phyloP scores from a whole-genome alignment of 2,797 vertebrate species.

The Yasuhikotakia modesta region DNA sequence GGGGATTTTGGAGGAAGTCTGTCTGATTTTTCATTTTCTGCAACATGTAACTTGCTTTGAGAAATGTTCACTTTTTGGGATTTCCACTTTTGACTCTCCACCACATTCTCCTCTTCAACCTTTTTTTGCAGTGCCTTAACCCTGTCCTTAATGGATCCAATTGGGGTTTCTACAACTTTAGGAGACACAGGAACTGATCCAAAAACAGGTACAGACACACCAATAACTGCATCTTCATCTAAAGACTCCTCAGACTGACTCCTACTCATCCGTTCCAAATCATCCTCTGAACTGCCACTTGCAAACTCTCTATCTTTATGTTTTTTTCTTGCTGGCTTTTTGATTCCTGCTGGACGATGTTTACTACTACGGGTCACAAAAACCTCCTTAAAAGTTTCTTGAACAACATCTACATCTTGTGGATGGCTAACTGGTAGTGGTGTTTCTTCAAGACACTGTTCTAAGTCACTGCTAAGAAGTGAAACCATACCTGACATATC shows the following conservation, averaged over 20 bases:
- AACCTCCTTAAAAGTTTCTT: constrained; percentile 72
- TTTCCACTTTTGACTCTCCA: constrained; percentile 72
- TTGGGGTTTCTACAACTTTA: constrained; percentile 90
- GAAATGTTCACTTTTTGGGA: constrained; percentile 64
- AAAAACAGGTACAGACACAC: constrained; percentile 56
- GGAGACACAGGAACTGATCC: constrained; percentile 82
- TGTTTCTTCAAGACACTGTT: constrained; percentile 63
- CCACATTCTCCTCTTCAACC: constrained; percentile 85
- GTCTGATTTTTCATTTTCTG: constrained; percentile 69
- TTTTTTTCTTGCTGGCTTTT: constrained; percentile 90
- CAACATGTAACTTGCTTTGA: constrained; percentile 53
- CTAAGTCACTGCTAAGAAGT: constrained; percentile 77
- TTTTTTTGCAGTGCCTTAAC: constrained; percentile 92
- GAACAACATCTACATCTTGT: constrained; percentile 66
- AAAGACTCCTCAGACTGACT: constrained; percentile 80
- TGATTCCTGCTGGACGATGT: constrained; percentile 81
- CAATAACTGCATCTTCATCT: constrained; percentile 78
- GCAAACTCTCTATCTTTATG: constrained; percentile 77
- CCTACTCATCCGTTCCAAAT: constrained; percentile 76
- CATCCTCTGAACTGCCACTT: constrained; percentile 77
- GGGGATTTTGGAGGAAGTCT: constrained; percentile 76
- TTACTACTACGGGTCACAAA: constrained; percentile 69
- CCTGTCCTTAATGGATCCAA: constrained; percentile 95
- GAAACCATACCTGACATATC: constrained; percentile 72
- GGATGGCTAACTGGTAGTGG: constrained; percentile 52